Evolutionary conservation across 2,113 vertebrate genomes (phyloP).

Genomic region (Melanocharis versteri): DNA sequence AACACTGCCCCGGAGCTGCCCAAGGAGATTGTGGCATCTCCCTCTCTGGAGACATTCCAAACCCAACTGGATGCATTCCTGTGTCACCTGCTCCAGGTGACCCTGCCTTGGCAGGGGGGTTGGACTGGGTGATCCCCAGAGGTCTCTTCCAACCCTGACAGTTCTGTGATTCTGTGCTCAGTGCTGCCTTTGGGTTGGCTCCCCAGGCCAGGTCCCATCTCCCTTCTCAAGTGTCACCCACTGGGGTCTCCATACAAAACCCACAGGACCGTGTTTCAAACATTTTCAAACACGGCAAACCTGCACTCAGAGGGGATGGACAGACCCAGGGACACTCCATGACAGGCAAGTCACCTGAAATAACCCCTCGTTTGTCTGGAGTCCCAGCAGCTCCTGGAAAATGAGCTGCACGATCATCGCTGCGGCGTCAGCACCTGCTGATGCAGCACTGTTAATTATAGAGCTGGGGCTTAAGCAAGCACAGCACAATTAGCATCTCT

Average conservation of each 20-base stretch:
- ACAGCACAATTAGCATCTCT: background rate
- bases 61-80: background rate
- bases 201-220: background rate
- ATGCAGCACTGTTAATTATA: conserved; percentile 15
- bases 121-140: background rate
- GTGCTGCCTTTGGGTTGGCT: background rate
- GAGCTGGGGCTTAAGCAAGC: background rate
- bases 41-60: background rate
- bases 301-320: background rate
- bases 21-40: background rate
- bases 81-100: background rate
- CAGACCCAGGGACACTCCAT: fast-evolving
- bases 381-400: background rate
- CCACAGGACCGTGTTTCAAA: background rate
- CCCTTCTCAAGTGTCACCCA: background rate
- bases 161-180: background rate
- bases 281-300: background rate
- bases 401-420: background rate
- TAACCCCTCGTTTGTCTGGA: background rate
- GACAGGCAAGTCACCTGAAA: background rate
- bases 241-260: background rate
- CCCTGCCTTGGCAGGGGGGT: background rate
- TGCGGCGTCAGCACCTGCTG: background rate
- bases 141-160: background rate
- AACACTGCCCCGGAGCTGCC: background rate